Base-by-base conservation (phyloP, 2,888 invertebrate species). In the Tethea ocularis region DNA sequence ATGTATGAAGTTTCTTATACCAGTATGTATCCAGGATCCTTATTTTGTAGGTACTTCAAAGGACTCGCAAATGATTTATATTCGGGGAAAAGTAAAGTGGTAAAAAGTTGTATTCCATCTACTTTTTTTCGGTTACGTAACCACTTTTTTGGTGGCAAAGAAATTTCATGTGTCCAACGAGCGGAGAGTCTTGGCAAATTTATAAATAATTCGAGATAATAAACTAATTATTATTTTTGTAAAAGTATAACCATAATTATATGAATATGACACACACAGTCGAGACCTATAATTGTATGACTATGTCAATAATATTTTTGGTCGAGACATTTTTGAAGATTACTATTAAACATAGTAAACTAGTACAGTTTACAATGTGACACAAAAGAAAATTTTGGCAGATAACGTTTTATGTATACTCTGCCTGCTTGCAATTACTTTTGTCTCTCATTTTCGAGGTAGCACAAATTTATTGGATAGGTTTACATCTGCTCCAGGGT, bases 131-230 rank as follows among this genome's bases (percentile, higher is more conserved):
- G 29, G 52, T 41, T 58, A 63, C 52, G 33, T 33, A 33, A 36
- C 36, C 20, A 54, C 54, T 54, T 54, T 33, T 46, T 58, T 57
- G 58, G 22, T 58, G 58, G 60, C 51, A 61, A 67, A 69, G 74
- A 61, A 57, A 71, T 58, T 56, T 54, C 52, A 15, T 51, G 38
- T 54, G 20, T 20, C n/a, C 56, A 58, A 41, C 56, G 52, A 62
- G 59, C 58, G 58, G 51, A 57, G 56, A 41, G 58, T 65, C 57
- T 52, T 33, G 13, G 56, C 58, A 61, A 52, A 57, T 66, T 64
- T 64, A 67, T 60, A 61, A 68, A 61, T 64, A 57, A 58, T 52
- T 10, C 20, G 20, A 22, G 8, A 54, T 59, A 68, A n/a, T n/a
- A n/a, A n/a, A n/a, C n/a, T n/a, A n/a, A n/a, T n/a, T n/a, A n/a